phyloP scores from a whole-genome alignment of 1,140 invertebrate genomes.

The Conus ventricosus region DNA sequence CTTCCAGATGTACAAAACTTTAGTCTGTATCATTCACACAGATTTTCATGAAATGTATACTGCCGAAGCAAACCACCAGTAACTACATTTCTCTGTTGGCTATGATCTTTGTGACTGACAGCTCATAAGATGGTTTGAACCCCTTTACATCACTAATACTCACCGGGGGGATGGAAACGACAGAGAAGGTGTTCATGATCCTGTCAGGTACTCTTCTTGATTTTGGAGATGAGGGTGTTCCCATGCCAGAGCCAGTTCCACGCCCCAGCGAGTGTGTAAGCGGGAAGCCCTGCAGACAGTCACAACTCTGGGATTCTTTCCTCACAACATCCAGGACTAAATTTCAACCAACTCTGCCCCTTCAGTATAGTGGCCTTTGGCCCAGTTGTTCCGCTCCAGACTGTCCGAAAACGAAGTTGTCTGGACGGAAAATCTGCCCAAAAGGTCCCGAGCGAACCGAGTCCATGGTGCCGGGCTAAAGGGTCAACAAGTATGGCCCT shows the following conservation, averaged over 20 bases:
- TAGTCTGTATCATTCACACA: too few species aligned
- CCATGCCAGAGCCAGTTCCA: conserved; percentile 89
- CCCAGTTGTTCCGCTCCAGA: conserved; percentile 91
- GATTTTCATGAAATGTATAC: too few species aligned
- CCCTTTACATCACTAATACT: not conserved
- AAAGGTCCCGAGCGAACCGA: conserved; percentile 91
- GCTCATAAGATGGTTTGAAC: not conserved
- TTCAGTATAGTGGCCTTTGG: conserved; percentile 95
- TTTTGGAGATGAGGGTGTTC: conserved; percentile 79
- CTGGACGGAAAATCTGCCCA: conserved; percentile 87
- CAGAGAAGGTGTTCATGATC: conserved; percentile 94
- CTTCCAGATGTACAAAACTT: too few species aligned
- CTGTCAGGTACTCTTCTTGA: conserved; percentile 84
- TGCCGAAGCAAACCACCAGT: too few species aligned
- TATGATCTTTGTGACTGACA: not conserved
- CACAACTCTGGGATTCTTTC: conserved; percentile 91
- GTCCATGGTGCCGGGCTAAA: conserved; percentile 97
- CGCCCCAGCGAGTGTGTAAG: conserved; percentile 75
- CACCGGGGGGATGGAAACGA: conserved; percentile 92
- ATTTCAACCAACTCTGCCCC: conserved; percentile 91
- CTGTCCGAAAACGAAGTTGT: conserved; percentile 80
- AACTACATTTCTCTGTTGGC: too few species aligned
- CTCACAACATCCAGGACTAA: conserved; percentile 85
- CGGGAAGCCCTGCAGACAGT: conserved; percentile 84
- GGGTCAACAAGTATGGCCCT: conserved; percentile 91